Evolutionary conservation across 2,797 vertebrate genomes (phyloP), one percentile per base, ranked within the genome.

Genomic region (Spinibarbus caldwelli): DNA sequence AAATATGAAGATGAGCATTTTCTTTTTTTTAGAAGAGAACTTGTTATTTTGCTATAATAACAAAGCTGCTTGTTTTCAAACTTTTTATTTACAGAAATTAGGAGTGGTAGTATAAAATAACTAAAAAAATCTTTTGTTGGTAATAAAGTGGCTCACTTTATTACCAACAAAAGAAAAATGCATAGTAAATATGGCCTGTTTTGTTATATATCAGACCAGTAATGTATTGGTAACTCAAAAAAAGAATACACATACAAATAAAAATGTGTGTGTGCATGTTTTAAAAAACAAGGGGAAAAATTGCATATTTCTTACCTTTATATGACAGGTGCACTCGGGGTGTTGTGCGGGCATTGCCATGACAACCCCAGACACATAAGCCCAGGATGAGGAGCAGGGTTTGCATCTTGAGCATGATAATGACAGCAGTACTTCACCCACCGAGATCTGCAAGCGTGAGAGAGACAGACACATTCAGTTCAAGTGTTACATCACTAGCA

Each of bases 241-340:
- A 75, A 52, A 12, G 0, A 76, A 76, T 52, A 12, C 49, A 62
- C n/a, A 62, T 14, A 76, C 14, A 23, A 59, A 38, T 54, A 36
- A 36, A 38, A 77, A 77, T 23, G 21, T 77, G 49, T 38, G 43
- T 49, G 15, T 17, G 17, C 43, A 45, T 71, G 23, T 26, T 41
- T 52, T 36, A 75, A 76, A 62, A 57, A 57, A 57, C n/a, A 23
- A 0, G 21, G 57, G 19, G 67, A 21, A 34, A 38, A 82, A n/a
- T 70, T 14, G 15, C 21, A 11, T 49, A 43, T 57, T 73, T 54
- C 91, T 91, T 85, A 92, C 92, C 92, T 92, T 90, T 92, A 87
- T 91, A 92, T 86, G 92, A 90, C 84, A 92, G 84, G 89, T 91
- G 86, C 70, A 92, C 91, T 83, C 92, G 85, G 85, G 92, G 92